Base-by-base conservation (phyloP, 2,797 vertebrate genomes). In the Gambelia wislizenii region DNA sequence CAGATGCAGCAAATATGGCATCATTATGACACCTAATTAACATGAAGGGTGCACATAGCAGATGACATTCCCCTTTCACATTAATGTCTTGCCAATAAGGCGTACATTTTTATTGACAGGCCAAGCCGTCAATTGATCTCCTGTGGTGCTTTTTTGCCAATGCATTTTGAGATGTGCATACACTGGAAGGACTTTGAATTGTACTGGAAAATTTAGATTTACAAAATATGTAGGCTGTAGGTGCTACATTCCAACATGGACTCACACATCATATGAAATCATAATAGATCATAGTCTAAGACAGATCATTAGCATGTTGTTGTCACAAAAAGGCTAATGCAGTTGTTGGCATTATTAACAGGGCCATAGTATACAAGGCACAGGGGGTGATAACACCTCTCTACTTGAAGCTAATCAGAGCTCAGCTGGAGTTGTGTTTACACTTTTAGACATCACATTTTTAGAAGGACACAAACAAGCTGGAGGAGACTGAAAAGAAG, bases 371-470 rank as follows among this genome's bases (percentile, higher is more conserved):
- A 69, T 54, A 47, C 49, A 79, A 70, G 61, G 61, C 25, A 72
- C 20, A 44, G 49, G 42, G 25, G 39, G 49, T 59, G 83, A 80
- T 80, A 72, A 56, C 72, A 67, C 47, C 44, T 42, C 74, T 69
- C 54, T 61, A 36, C 16, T 74, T 80, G 64, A 80, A 64, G 76
- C 64, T 84, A 85, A 89, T 80, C 76, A 72, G n/a, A 25, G 49
- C 36, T 80, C 52, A 39, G 67, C 61, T 89, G 83, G 83, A 85
- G 44, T 61, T 80, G 16, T 72, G 69, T 80, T 89, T 80, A 85
- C n/a, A 72, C 42, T 85, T 89, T 89, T 54, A 78, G 22, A 80
- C 6, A 30, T 52, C 52, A 85, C 44, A 72, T 80, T 80, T 84
- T 89, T 61, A 85, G 77, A 61, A 84, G 27, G 64, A 80, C 54